A percentile compares a stretch with the other conserved stretches of the same genome.
These are phyloP conservation scores for Acleris literana DNA, from an alignment of 2,888 invertebrate species.

Conservation along the genomic window DNA sequence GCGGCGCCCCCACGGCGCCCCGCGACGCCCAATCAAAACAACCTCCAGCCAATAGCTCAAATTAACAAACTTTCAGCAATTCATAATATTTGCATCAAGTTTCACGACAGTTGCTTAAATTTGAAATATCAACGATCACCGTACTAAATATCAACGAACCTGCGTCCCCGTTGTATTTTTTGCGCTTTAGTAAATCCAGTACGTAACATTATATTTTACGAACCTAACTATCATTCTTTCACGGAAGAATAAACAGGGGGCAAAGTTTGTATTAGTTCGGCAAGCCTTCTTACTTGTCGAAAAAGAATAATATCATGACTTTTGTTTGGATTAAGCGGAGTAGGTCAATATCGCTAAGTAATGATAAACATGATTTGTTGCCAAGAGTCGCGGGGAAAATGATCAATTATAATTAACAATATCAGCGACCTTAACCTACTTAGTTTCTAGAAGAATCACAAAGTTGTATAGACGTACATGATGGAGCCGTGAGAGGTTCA, in stretches of 20 bases:
- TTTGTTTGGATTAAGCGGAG: conserved; percentile 21
- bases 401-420: conserved; percentile 7
- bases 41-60: conserved; percentile 16
- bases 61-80: conserved; percentile 18
- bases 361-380: conserved; percentile 19
- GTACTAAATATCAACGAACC: too few species aligned
- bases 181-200: too few species aligned
- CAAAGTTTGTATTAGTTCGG: conserved; percentile 40
- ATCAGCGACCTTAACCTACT: not conserved
- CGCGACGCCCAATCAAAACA: conserved; percentile 8
- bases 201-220: conserved; percentile 4
- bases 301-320: conserved; percentile 20
- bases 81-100: conserved; percentile 20
- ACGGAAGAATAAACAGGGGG: conserved; percentile 13
- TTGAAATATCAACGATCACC: conserved; percentile 11
- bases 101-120: conserved; percentile 1
- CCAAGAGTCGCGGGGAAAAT: conserved; percentile 4
- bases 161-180: too few species aligned
- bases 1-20: not conserved
- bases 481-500: conserved; percentile 37
- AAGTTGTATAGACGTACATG: not conserved
- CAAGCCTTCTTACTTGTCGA: conserved; percentile 16
- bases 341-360: conserved; percentile 20
- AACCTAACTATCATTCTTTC: conserved; percentile 18
- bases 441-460: not conserved